phyloP scores from a whole-genome alignment of 2,113 vertebrate species.

The Xiphophorus hellerii region DNA sequence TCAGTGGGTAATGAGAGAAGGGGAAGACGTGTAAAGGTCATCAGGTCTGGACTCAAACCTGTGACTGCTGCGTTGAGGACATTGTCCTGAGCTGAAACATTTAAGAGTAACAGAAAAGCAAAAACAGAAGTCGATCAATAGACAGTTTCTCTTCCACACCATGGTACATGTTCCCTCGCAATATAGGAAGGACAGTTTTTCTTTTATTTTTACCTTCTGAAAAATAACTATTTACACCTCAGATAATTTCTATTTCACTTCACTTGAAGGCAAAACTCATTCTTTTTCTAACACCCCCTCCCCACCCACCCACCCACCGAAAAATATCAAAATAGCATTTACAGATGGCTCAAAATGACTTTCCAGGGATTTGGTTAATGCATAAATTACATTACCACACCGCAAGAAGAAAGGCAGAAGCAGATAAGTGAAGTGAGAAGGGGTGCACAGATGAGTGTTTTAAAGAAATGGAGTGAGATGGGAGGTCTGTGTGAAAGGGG shows the following conservation, averaged over 20 bases:
- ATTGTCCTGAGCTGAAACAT: too few species aligned
- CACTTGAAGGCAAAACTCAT: neutral
- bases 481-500: slow-evolving; percentile 22
- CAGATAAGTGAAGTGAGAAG: slow-evolving; percentile 22
- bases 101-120: too few species aligned
- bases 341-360: slow-evolving; percentile 35
- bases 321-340: slow-evolving; percentile 7
- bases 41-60: too few species aligned
- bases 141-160: too few species aligned
- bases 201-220: slow-evolving; percentile 6
- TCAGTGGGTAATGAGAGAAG: too few species aligned
- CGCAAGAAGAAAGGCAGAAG: neutral
- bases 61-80: too few species aligned
- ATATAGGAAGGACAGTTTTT: slow-evolving; percentile 10
- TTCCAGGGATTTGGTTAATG: slow-evolving; percentile 50
- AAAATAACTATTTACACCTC: slow-evolving; percentile 16
- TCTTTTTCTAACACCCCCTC: neutral
- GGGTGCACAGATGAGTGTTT: slow-evolving; percentile 37
- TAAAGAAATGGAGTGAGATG: slow-evolving; percentile 56
- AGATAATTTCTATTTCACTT: slow-evolving; percentile 35
- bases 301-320: too few species aligned
- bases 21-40: too few species aligned
- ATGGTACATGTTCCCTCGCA: too few species aligned
- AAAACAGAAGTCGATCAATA: too few species aligned
- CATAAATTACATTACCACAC: slow-evolving; percentile 46